These are phyloP conservation scores for Neoitamus cyanurus DNA, from an alignment of 2,888 invertebrate species.

Conservation along the genomic window DNA sequence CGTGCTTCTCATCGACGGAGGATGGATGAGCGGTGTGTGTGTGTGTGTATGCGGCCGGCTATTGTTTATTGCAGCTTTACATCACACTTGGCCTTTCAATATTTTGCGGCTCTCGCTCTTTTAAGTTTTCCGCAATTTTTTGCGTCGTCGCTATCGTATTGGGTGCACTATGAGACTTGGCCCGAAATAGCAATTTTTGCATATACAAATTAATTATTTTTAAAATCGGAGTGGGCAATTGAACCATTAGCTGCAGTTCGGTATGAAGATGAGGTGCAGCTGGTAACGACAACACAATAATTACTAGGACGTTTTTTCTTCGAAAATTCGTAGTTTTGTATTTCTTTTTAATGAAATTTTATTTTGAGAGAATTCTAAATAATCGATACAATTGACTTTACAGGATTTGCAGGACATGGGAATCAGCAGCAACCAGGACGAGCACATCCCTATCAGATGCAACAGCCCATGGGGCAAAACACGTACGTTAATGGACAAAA, in stretches of 20 bases:
- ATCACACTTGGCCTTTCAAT: slow-evolving; percentile 40
- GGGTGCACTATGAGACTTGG: not conserved
- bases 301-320: not conserved
- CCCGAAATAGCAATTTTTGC: slow-evolving; percentile 4
- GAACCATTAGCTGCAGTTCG: not conserved
- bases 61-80: not conserved
- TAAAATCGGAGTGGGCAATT: not conserved
- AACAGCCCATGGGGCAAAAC: not conserved
- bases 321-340: not conserved
- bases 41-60: not conserved
- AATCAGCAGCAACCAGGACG: not conserved
- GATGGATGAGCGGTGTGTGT: not conserved
- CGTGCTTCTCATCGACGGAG: not conserved
- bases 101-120: slow-evolving; percentile 11
- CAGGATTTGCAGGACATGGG: not conserved
- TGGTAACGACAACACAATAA: not conserved
- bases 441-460: not conserved
- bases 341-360: too few species aligned
- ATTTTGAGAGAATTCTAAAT: not conserved
- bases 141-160: not conserved
- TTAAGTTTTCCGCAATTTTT: slow-evolving; percentile 2
- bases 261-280: not conserved
- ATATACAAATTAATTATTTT: not conserved
- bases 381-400: not conserved
- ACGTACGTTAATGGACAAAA: not conserved